Conservation (phyloP, 2,797 vertebrate species). For the Cynodonichthys magdalenae region DNA sequence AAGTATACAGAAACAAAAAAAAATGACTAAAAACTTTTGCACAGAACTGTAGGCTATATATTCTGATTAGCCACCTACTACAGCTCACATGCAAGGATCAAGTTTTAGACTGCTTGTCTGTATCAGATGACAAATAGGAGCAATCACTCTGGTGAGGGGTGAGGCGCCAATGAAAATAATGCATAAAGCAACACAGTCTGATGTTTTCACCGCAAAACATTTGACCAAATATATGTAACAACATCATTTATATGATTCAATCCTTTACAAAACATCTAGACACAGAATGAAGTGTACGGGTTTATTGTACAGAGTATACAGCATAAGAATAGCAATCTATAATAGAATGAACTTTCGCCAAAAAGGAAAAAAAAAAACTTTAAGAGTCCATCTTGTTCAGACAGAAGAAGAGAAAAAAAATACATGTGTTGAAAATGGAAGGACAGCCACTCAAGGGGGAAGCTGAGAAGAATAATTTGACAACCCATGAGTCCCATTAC, state of each 20-base stretch:
- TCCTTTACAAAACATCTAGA: slow-evolving; percentile 19
- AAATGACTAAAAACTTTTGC: slow-evolving; percentile 18
- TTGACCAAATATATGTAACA: slow-evolving; percentile 19
- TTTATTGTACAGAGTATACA: background rate
- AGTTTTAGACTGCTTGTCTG: slow-evolving; percentile 60
- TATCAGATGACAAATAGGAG: slow-evolving; percentile 69
- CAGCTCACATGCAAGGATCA: slow-evolving; percentile 48
- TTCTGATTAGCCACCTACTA: slow-evolving; percentile 27
- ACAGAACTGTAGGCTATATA: too few relatives aligned
- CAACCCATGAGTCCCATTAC: slow-evolving; percentile 18
- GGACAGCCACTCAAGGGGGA: background rate
- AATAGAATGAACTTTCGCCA: background rate
- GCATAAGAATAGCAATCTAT: slow-evolving; percentile 3
- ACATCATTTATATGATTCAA: slow-evolving; percentile 27
- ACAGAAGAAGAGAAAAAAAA: background rate
- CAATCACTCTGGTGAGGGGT: slow-evolving; percentile 49
- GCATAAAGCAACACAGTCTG: slow-evolving; percentile 55
- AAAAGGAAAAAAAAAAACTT: background rate
- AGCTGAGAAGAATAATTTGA: slow-evolving; percentile 7
- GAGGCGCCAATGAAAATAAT: slow-evolving; percentile 33
- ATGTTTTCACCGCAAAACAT: slow-evolving; percentile 31
- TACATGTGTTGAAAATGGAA: background rate
- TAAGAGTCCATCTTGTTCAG: slow-evolving; percentile 4
- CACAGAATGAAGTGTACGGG: background rate
- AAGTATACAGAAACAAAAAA: slow-evolving; percentile 1